Base-by-base conservation (phyloP, 2,113 vertebrate species). In the Neomonachus schauinslandi region DNA sequence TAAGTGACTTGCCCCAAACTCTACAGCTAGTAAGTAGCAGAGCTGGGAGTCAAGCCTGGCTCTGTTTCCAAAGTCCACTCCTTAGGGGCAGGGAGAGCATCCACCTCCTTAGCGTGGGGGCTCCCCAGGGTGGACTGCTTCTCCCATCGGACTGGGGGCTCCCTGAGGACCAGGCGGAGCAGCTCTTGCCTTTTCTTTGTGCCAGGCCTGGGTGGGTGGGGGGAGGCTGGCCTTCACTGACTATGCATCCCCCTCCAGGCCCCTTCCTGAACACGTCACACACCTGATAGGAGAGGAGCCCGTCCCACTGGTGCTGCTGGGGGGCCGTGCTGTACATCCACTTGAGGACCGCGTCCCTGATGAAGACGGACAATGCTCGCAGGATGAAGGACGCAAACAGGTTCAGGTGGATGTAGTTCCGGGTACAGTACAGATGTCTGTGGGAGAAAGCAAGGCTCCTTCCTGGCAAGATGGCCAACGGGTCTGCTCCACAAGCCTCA, bases 371-470 rank as follows among this genome's bases (percentile, higher is more conserved):
- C 95, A 99, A 93, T 0, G 99, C 99, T 49, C 99, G 99, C 82
- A 99, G 99, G 95, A 99, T 99, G 98, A 99, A 99, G 90, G 99
- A 99, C 12, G 99, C 99, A 81, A 99, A 99, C 96, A 99, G 99
- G 98, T 99, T 99, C 98, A 99, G 99, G 98, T 99, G 99, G 98
- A 99, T 99, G 96, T 99, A 99, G 99, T 99, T 99, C 96, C 99
- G 99, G 0, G 99, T 99, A 96, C 99, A 99, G 97, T 99, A 99
- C 39, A 99, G 99, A 98, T 99, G 99, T 97, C 99, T 99, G 98
- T 46, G 86, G 98, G 95, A 95, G 94, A 97, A 51, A 82, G 80
- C n/a, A 81, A 57, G 55, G 49, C 14, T 76, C 18, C 24, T 36
- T 24, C 31, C 83, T 96, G 81, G 80, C 57, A 42, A 53, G 49